A percentile compares a stretch with the other conserved stretches of the same genome.
Evolutionary conservation across 2,888 invertebrate species (phyloP).

Genomic region (Branchipolynoe longqiensis): DNA sequence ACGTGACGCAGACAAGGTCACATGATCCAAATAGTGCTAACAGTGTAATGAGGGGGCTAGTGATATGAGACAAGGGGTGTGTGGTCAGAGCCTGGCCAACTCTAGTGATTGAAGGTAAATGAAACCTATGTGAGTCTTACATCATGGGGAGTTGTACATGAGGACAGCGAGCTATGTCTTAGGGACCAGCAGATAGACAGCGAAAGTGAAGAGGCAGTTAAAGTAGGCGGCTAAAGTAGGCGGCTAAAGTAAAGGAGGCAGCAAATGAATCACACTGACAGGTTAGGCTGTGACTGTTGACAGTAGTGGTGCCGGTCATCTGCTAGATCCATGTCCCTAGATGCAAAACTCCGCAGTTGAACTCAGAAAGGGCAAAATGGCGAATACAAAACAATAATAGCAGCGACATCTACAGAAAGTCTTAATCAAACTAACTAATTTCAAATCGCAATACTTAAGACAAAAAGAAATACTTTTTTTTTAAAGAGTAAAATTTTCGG

Average conservation of each 20-base stretch:
- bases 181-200: slow-evolving; percentile 27
- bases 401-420: not conserved
- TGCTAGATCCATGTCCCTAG: too few relatives aligned
- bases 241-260: too few relatives aligned
- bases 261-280: not conserved
- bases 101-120: not conserved
- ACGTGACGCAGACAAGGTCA: too few relatives aligned
- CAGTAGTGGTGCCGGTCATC: not conserved
- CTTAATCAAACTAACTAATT: too few relatives aligned
- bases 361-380: too few relatives aligned
- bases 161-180: slow-evolving; percentile 26
- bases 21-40: too few relatives aligned
- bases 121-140: too few relatives aligned
- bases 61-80: not conserved
- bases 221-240: not conserved
- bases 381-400: not conserved
- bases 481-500: not conserved
- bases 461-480: not conserved
- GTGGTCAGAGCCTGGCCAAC: not conserved
- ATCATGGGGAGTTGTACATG: too few relatives aligned
- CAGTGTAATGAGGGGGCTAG: too few relatives aligned
- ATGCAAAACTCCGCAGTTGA: too few relatives aligned
- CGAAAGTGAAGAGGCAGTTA: not conserved
- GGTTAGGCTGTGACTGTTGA: not conserved
- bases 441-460: too few relatives aligned